phyloP scores from a whole-genome alignment of 2,888 invertebrate species.

The Hirtodrosophila confusa region DNA sequence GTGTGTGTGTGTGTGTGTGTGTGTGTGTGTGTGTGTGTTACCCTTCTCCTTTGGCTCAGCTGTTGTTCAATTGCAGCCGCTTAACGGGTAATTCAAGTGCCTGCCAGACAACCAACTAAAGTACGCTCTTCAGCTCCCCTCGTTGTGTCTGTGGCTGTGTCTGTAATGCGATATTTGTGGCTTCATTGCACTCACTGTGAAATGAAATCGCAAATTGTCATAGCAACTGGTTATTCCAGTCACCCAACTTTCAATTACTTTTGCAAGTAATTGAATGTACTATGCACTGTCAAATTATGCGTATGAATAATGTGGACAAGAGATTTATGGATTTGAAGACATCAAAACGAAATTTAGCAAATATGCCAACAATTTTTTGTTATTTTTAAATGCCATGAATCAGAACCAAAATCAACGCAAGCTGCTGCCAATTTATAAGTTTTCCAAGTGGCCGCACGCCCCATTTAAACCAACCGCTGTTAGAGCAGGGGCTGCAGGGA shows the following conservation, averaged over 20 bases:
- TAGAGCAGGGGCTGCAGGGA: background rate
- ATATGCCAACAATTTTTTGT: constrained; percentile 32
- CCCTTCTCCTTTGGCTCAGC: constrained; percentile 26
- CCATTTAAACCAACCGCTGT: constrained; percentile 14
- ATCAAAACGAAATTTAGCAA: constrained; percentile 34
- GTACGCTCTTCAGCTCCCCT: constrained; percentile 1
- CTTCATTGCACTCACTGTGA: constrained; percentile 66
- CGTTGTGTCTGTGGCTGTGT: constrained; percentile 1
- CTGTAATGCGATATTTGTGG: constrained; percentile 74
- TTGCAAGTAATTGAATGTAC: constrained; percentile 41
- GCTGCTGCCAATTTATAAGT: constrained; percentile 22
- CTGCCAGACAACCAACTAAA: constrained; percentile 19
- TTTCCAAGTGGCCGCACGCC: constrained; percentile 26
- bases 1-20: constrained; percentile 18
- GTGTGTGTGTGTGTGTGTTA: constrained; percentile 18
- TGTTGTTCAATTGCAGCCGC: constrained; percentile 59
- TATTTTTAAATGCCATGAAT: constrained; percentile 46
- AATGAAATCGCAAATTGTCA: constrained; percentile 50
- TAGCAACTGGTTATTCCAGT: constrained; percentile 66
- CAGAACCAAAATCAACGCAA: constrained; percentile 35
- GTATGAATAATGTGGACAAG: constrained; percentile 38
- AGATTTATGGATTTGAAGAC: constrained; percentile 42
- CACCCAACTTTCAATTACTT: constrained; percentile 59
- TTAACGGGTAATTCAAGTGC: constrained; percentile 53
- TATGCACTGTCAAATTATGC: constrained; percentile 45